Conservation (phyloP, 2,797 vertebrate species). For the Phylloscopus collybita region DNA sequence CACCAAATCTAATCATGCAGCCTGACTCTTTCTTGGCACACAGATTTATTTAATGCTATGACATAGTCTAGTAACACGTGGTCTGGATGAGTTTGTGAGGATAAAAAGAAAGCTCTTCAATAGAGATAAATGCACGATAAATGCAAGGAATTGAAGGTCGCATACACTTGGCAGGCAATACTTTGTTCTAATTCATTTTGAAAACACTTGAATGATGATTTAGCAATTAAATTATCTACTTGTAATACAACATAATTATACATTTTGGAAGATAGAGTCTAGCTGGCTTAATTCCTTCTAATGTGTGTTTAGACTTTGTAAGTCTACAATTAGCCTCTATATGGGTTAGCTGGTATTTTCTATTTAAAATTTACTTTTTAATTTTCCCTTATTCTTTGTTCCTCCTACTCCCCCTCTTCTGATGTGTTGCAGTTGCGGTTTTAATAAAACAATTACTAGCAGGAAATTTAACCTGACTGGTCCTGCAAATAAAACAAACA, state of each 20-base stretch:
- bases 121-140: not conserved
- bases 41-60: not conserved
- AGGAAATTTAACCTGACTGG: not conserved
- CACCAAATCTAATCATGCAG: not conserved
- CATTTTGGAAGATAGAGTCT: not conserved
- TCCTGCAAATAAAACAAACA: not conserved
- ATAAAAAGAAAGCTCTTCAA: slow-evolving; percentile 2
- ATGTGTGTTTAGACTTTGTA: not conserved
- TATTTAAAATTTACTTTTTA: not conserved
- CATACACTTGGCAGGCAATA: not conserved
- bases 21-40: not conserved
- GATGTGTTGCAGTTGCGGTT: not conserved
- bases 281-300: not conserved
- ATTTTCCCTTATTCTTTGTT: not conserved
- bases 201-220: slow-evolving; percentile 5
- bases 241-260: not conserved
- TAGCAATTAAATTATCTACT: not conserved
- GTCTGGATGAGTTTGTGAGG: not conserved
- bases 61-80: not conserved
- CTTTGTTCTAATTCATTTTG: not conserved
- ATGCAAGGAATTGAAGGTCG: not conserved
- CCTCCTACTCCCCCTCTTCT: not conserved
- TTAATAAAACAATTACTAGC: not conserved
- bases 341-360: not conserved
- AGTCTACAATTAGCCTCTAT: not conserved